Percentiles rank a stretch among this genome's conserved stretches.
These are phyloP conservation scores for Saccostrea echinata DNA, from an alignment of 1,140 invertebrate genomes.

Conservation along the genomic window DNA sequence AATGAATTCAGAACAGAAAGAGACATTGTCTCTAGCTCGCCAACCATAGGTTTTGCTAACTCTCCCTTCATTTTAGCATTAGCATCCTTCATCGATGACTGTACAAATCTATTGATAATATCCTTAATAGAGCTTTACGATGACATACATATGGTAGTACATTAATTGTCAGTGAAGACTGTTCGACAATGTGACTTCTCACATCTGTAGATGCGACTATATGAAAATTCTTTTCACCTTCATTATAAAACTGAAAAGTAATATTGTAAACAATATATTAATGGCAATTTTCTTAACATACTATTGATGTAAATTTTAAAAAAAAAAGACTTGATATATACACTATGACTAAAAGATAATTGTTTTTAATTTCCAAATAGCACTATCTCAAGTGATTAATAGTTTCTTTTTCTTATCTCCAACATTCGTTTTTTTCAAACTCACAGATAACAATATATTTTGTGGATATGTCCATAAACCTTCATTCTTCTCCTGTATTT, in stretches of 20 bases:
- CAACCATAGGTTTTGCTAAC: background rate
- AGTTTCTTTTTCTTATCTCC: no score
- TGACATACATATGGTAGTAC: background rate
- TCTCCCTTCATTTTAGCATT: background rate
- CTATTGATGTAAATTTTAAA: no score
- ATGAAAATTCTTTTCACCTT: background rate
- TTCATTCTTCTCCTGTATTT: background rate
- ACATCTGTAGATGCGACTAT: background rate
- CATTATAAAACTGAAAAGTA: background rate
- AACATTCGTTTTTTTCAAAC: background rate
- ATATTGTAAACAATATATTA: no score
- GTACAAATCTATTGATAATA: background rate
- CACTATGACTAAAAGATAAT: no score
- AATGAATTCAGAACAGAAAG: background rate
- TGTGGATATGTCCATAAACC: background rate
- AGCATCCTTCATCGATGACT: background rate
- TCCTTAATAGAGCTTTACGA: background rate
- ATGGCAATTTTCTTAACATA: no score
- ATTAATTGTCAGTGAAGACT: background rate
- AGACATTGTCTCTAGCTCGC: background rate
- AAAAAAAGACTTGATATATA: no score
- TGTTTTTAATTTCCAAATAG: no score
- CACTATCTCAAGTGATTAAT: no score
- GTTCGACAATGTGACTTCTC: background rate
- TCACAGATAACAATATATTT: background rate